A percentile compares a stretch with the other conserved stretches of the same genome.
Conservation (phyloP, 2,888 invertebrate species). For the Eledone cirrhosa region DNA sequence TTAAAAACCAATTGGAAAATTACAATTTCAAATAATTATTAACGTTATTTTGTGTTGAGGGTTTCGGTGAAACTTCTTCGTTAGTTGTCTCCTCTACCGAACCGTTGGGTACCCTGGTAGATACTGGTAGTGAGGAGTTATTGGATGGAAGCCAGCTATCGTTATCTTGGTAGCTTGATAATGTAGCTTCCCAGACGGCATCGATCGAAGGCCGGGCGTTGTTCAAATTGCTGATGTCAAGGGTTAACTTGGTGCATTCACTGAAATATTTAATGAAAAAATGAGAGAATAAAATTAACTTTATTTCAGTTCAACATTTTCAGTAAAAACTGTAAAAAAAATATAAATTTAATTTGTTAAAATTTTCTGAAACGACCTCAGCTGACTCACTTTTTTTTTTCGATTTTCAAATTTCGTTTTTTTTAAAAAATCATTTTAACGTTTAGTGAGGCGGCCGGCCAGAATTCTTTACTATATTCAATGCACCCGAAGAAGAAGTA, state of each 20-base stretch:
- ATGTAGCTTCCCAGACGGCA: constrained; percentile 52
- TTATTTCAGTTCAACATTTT: background rate
- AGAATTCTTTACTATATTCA: too few relatives aligned
- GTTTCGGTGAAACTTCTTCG: background rate
- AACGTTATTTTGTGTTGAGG: background rate
- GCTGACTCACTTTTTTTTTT: too few relatives aligned
- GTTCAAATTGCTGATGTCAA: constrained; percentile 41
- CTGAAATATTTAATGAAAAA: background rate
- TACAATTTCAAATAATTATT: constrained; percentile 1
- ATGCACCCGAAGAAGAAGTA: too few relatives aligned
- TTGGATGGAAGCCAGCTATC: constrained; percentile 17
- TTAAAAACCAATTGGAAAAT: background rate
- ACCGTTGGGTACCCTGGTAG: constrained; percentile 9
- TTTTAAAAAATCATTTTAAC: too few relatives aligned
- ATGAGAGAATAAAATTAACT: background rate
- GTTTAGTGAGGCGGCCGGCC: too few relatives aligned
- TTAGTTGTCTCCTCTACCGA: background rate
- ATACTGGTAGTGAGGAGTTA: background rate
- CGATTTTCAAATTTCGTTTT: too few relatives aligned
- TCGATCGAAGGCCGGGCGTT: constrained; percentile 43
- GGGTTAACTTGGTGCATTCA: constrained; percentile 22
- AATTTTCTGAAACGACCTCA: too few relatives aligned
- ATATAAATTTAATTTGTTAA: background rate
- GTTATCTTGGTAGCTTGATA: constrained; percentile 42
- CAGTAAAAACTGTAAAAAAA: too few relatives aligned